phyloP scores from a whole-genome alignment of 2,113 vertebrate genomes.

The Cairina moschata region DNA sequence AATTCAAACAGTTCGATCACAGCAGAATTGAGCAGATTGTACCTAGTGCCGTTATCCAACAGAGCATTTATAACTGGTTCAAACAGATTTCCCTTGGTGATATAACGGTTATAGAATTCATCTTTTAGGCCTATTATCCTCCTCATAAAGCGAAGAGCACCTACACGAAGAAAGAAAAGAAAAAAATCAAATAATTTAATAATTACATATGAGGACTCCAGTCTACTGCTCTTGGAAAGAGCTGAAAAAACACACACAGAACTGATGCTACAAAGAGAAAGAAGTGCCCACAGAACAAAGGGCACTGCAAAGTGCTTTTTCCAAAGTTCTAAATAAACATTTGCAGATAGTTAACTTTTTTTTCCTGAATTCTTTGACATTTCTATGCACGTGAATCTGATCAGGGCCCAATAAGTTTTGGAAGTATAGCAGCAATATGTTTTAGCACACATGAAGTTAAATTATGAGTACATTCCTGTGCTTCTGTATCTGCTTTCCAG shows the following conservation, averaged over 20 bases:
- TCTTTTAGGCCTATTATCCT: constrained; percentile 98
- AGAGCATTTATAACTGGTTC: constrained; percentile 97
- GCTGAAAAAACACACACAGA: background rate
- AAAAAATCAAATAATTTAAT: background rate
- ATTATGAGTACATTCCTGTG: background rate
- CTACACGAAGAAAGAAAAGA: constrained; percentile 69
- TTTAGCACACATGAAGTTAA: fast-evolving
- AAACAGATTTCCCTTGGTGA: constrained; percentile 98
- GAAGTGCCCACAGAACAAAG: background rate
- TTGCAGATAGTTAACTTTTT: background rate
- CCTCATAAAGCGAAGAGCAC: constrained; percentile 98
- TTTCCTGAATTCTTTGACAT: background rate
- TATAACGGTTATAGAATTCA: constrained; percentile 98
- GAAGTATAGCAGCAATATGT: background rate
- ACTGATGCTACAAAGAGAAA: background rate
- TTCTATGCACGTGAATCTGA: background rate
- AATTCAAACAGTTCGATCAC: constrained; percentile 98
- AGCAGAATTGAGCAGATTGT: constrained; percentile 98
- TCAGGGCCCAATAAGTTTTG: background rate
- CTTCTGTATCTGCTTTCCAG: background rate
- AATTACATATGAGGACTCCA: background rate
- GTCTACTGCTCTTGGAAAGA: background rate
- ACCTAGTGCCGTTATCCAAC: constrained; percentile 96
- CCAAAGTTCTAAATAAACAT: background rate
- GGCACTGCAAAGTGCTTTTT: background rate